Base-by-base conservation (phyloP, 2,113 vertebrate species). In the Notechis scutatus region DNA sequence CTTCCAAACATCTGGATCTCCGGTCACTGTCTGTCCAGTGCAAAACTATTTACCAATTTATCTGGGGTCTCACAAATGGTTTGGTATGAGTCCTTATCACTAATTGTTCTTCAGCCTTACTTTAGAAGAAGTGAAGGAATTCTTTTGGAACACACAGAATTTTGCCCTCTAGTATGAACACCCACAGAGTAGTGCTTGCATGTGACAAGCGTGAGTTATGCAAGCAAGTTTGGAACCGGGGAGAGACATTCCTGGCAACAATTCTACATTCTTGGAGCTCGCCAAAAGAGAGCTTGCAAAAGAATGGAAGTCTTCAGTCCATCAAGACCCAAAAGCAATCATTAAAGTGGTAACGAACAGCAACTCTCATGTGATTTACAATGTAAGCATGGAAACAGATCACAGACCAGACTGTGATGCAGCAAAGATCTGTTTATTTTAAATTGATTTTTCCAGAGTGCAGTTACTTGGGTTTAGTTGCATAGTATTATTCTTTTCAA, bases 371-470 rank as follows among this genome's bases (percentile, higher is more conserved):
- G 11, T 29, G 59, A 88, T 92, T 88, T 92, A 89, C n/a, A 88
- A 29, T 61, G 18, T 91, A 91, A 92, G 57, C 85, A 92, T 88
- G 86, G 47, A 92, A 88, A 54, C 59, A 88, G 91, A 55, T 92
- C 86, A 92, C 59, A 92, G 47, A 45, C 50, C 7, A 92, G 59
- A 39, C 91, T n/a, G 50, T 69, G 86, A 55, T 45, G 87, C 61
- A 88, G 69, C 29, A 55, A 88, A 92, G 91, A 88, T 92, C 55
- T 88, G 87, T 92, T 92, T 88, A 74, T 92, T 92, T 92, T 92
- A 55, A 92, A 92, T 88, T 74, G 91, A 92, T 88, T 89, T 88
- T 92, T 89, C 59, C 39, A 92, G n/a, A 74, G 86, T 88, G 59
- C 47, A 12, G 69, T 92, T 74, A 89, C 87, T 61, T 89, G 87